Conservation (phyloP, 2,113 vertebrate genomes). For the Strix aluco region DNA sequence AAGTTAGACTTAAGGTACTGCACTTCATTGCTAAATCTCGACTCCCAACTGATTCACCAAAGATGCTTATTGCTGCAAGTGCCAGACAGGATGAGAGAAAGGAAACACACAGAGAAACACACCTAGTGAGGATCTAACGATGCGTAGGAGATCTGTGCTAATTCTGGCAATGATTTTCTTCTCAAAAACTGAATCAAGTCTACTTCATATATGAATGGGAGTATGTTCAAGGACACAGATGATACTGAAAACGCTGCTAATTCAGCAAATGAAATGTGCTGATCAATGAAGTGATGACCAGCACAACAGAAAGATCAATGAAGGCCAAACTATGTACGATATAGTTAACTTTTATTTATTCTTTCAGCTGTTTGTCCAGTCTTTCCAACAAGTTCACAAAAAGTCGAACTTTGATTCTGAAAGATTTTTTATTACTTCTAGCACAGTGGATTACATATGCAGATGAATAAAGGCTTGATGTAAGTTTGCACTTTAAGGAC, state of each 20-base stretch:
- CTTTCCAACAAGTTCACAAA: not conserved
- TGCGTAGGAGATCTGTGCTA: rapidly evolving
- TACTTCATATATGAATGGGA: not conserved
- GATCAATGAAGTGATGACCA: not conserved
- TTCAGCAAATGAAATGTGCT: not conserved
- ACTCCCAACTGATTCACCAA: not conserved
- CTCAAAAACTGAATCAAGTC: not conserved
- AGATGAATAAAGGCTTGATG: not conserved
- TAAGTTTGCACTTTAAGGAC: not conserved
- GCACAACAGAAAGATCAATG: not conserved
- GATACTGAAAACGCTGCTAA: not conserved
- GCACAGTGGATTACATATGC: not conserved
- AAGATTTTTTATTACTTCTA: not conserved
- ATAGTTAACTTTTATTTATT: not conserved
- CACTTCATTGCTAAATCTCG: not conserved
- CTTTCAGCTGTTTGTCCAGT: conserved; percentile 3
- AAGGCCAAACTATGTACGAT: not conserved
- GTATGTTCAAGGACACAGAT: not conserved
- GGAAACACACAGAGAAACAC: not conserved
- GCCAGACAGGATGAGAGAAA: not conserved
- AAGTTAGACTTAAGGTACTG: not conserved
- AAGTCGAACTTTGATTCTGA: not conserved
- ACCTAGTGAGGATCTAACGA: not conserved
- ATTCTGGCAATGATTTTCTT: not conserved
- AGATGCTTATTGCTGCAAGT: not conserved